phyloP scores from a whole-genome alignment of 2,797 vertebrate species.

The Micropoecilia bifurca region DNA sequence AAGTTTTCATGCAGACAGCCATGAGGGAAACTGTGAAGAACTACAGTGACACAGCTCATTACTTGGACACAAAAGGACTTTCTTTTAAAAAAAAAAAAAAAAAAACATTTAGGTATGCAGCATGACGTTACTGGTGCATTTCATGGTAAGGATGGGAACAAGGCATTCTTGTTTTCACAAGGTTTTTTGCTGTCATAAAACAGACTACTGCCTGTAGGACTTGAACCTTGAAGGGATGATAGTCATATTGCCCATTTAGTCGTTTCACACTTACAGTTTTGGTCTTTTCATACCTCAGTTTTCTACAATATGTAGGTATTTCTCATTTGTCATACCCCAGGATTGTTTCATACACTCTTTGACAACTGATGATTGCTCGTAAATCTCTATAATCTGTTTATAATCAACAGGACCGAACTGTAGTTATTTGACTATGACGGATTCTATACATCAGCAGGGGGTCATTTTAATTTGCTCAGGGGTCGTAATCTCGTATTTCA shows the following conservation, averaged over 20 bases:
- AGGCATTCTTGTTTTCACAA: neutral
- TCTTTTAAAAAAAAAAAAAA: neutral
- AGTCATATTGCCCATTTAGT: neutral
- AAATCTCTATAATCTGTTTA: neutral
- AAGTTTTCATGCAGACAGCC: slow-evolving; percentile 50
- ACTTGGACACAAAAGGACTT: neutral
- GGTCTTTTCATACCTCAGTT: neutral
- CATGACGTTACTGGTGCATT: neutral
- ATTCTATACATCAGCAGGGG: neutral
- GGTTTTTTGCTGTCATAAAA: neutral
- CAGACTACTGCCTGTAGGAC: neutral
- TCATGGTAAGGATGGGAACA: neutral
- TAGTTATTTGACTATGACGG: neutral
- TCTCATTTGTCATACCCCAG: neutral
- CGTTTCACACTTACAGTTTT: neutral
- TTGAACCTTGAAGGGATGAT: neutral
- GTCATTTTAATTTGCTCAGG: neutral
- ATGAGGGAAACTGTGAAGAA: slow-evolving; percentile 11
- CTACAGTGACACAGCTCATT: slow-evolving; percentile 1
- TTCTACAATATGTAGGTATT: neutral
- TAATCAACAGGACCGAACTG: neutral
- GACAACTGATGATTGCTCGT: neutral
- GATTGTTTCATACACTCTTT: neutral
- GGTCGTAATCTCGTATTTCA: neutral
- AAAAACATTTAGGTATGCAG: neutral